Evolutionary conservation across 1,140 invertebrate species (phyloP).

Genomic region (Rhizoglyphus robini): DNA sequence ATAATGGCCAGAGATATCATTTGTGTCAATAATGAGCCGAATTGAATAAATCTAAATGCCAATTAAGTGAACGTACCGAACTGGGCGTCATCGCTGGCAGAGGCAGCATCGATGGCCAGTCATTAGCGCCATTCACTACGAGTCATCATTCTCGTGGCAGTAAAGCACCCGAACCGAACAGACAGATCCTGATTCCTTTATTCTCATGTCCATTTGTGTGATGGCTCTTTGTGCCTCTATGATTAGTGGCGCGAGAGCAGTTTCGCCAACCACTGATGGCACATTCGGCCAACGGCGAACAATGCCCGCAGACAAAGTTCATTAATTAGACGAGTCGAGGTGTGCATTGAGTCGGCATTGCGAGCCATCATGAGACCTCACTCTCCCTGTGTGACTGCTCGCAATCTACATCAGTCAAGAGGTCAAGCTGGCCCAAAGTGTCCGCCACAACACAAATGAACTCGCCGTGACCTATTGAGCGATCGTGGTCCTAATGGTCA

Average conservation of each 20-base stretch:
- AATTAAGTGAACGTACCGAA: background rate
- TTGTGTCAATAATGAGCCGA: conserved; percentile 12
- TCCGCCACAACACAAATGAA: too few relatives aligned
- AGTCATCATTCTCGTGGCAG: background rate
- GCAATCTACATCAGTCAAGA: too few relatives aligned
- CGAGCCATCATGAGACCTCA: background rate
- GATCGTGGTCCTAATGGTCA: too few relatives aligned
- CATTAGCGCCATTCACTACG: conserved; percentile 5
- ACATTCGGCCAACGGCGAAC: background rate
- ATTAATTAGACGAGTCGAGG: conserved; percentile 4
- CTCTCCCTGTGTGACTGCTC: too few relatives aligned
- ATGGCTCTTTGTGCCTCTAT: background rate
- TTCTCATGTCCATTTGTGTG: background rate
- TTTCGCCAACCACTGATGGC: background rate
- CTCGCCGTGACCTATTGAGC: too few relatives aligned
- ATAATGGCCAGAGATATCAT: background rate
- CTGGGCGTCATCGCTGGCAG: conserved; percentile 10
- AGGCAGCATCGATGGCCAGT: conserved; percentile 5
- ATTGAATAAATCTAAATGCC: conserved; percentile 15
- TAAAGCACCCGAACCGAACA: background rate
- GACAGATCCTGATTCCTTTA: conserved; percentile 13
- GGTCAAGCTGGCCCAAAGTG: too few relatives aligned
- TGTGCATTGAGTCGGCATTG: background rate
- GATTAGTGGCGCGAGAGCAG: background rate
- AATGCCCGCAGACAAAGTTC: background rate